Conservation (phyloP, 1,140 invertebrate species). For the Eurosta solidaginis region DNA sequence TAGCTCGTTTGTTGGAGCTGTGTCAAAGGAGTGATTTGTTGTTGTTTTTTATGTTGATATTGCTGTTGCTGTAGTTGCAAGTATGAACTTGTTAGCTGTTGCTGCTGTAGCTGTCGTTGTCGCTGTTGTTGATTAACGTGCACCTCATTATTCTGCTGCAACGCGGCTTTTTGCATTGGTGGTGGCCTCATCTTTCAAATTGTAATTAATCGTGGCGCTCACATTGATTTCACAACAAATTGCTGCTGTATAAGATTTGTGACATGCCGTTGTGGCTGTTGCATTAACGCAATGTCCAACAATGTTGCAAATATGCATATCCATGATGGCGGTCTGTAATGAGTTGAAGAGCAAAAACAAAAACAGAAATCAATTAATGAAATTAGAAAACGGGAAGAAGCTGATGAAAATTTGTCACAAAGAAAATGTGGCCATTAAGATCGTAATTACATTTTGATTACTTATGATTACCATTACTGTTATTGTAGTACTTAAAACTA, state of each 20-base stretch:
- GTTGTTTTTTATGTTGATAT: conserved; percentile 34
- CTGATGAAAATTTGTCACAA: neutral
- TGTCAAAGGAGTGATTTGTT: conserved; percentile 10
- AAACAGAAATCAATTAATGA: neutral
- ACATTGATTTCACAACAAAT: neutral
- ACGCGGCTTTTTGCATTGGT: conserved; percentile 12
- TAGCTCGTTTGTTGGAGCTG: neutral
- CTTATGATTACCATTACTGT: no score
- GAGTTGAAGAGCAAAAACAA: neutral
- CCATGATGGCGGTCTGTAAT: neutral
- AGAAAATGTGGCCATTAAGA: no score
- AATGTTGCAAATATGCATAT: neutral
- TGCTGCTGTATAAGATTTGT: neutral
- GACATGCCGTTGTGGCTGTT: neutral
- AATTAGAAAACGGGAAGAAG: neutral
- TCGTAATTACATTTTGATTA: no score
- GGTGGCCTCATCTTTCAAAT: conserved; percentile 28
- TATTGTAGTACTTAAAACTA: no score
- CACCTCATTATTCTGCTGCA: conserved; percentile 22
- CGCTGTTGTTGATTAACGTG: conserved; percentile 31
- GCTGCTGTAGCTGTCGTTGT: conserved; percentile 36
- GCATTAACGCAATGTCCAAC: conserved; percentile 10
- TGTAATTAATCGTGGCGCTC: neutral
- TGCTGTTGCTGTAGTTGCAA: conserved; percentile 30
- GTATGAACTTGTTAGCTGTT: conserved; percentile 30